phyloP scores from a whole-genome alignment of 2,113 vertebrate genomes.

The Pitta sordida region DNA sequence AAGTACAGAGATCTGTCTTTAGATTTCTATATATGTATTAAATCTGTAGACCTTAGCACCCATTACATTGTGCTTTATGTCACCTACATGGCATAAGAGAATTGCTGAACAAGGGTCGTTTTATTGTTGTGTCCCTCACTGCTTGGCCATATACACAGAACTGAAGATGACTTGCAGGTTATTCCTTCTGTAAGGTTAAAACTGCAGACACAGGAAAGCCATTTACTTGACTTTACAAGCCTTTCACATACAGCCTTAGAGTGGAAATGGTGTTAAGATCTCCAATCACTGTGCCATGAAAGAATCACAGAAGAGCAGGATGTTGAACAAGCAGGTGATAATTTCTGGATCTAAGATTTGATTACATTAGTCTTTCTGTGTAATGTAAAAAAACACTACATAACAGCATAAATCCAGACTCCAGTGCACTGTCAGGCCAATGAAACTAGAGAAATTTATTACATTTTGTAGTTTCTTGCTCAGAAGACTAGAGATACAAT shows the following conservation, averaged over 20 bases:
- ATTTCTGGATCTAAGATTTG: not conserved
- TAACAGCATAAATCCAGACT: not conserved
- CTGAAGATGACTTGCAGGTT: not conserved
- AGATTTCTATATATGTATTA: not conserved
- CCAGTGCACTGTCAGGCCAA: not conserved
- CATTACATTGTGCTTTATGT: not conserved
- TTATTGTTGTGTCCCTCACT: not conserved
- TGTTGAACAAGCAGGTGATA: not conserved
- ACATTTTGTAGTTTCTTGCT: not conserved
- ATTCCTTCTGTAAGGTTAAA: not conserved
- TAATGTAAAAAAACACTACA: not conserved
- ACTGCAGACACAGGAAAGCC: not conserved
- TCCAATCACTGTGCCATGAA: not conserved
- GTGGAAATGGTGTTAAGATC: not conserved
- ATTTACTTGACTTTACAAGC: not conserved
- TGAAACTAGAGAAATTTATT: not conserved
- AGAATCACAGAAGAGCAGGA: not conserved
- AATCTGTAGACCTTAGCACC: not conserved
- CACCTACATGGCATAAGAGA: accelerated
- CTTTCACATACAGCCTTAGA: not conserved
- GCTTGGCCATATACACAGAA: not conserved
- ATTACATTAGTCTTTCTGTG: not conserved
- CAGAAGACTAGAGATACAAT: not conserved
- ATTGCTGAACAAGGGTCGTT: not conserved
- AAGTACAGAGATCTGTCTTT: not conserved